Evolutionary conservation across 92 coral and sea anemone species (phyloP).

Genomic region (Parazoanthus atlanticus): DNA sequence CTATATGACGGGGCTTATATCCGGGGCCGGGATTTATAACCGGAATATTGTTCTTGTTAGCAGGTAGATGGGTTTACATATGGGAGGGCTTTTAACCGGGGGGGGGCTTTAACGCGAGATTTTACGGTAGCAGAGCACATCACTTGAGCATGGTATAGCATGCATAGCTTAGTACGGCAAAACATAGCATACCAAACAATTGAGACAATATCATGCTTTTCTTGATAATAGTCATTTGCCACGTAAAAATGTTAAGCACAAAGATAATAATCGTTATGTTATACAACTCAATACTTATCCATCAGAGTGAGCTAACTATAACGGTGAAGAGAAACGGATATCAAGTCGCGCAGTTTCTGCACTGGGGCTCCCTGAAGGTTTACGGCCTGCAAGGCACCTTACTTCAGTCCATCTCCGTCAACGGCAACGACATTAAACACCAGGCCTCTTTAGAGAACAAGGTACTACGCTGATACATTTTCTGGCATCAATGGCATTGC

Average conservation of each 20-base stretch:
- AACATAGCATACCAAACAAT: not conserved
- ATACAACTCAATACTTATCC: not conserved
- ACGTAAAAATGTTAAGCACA: too few species aligned
- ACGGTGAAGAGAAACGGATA: slow-evolving; percentile 52
- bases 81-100: not conserved
- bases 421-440: slow-evolving; percentile 40
- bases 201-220: too few species aligned
- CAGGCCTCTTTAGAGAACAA: slow-evolving; percentile 21
- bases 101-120: not conserved
- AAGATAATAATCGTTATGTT: too few species aligned
- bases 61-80: not conserved
- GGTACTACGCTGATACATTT: not conserved
- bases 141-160: not conserved
- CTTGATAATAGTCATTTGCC: too few species aligned
- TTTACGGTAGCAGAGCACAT: not conserved
- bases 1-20: too few species aligned
- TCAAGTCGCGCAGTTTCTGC: slow-evolving; percentile 52
- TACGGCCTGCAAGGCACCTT: slow-evolving; percentile 52
- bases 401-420: slow-evolving; percentile 32
- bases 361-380: slow-evolving; percentile 69
- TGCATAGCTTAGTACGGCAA: not conserved
- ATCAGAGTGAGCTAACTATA: slow-evolving; percentile 45
- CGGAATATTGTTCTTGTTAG: not conserved
- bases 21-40: not conserved
- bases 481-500: too few species aligned